Evolutionary conservation across 2,888 invertebrate genomes (phyloP).

Genomic region (Microctonus aethiopoides): DNA sequence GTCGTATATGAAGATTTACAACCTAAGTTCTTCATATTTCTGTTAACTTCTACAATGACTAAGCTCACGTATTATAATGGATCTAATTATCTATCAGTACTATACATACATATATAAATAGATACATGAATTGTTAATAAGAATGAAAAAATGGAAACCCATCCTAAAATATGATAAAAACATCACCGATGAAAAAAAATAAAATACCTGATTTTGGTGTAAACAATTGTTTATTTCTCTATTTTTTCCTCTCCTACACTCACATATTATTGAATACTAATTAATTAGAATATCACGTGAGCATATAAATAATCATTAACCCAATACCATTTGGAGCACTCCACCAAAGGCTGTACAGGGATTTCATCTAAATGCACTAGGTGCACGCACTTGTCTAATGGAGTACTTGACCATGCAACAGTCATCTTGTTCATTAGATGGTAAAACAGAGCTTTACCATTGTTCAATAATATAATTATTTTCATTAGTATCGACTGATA

Average conservation of each 20-base stretch:
- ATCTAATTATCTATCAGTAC: background rate
- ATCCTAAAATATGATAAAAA: background rate
- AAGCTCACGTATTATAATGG: background rate
- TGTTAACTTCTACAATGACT: background rate
- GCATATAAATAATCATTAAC: too few relatives aligned
- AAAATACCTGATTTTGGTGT: background rate
- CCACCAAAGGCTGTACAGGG: too few relatives aligned
- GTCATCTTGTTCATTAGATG: too few relatives aligned
- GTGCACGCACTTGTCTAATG: too few relatives aligned
- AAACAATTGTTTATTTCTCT: background rate
- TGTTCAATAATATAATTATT: too few relatives aligned
- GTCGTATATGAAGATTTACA: background rate
- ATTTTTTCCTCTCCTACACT: background rate
- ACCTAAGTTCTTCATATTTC: background rate
- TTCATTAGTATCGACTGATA: too few relatives aligned
- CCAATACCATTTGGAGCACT: too few relatives aligned
- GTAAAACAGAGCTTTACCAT: too few relatives aligned
- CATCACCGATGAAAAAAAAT: background rate
- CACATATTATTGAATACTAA: too few relatives aligned
- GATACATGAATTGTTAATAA: background rate
- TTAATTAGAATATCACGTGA: too few relatives aligned
- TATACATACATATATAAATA: background rate
- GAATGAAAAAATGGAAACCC: background rate
- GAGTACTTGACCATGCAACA: too few relatives aligned
- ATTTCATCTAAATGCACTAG: too few relatives aligned